Evolutionary conservation across 2,113 vertebrate genomes (phyloP).

Genomic region (Erpornis zantholeuca): DNA sequence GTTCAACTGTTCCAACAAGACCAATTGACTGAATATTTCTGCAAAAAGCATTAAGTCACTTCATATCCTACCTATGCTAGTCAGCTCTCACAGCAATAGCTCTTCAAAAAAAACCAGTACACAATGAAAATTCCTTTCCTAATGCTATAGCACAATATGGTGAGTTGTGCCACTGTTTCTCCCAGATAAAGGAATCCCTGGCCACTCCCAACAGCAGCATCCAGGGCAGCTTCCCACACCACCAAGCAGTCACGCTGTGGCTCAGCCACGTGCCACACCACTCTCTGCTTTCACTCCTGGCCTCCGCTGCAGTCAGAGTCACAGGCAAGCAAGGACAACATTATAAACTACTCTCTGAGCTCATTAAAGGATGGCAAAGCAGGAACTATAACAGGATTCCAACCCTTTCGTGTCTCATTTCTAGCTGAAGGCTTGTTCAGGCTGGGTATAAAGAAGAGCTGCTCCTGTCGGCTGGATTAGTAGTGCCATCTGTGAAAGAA

Average conservation of each 20-base stretch:
- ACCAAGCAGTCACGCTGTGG: neutral
- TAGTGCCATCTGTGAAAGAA: neutral
- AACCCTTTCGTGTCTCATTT: neutral
- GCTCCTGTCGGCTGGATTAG: conserved; percentile 3
- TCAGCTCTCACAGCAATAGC: neutral
- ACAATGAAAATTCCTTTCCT: neutral
- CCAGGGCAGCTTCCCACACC: neutral
- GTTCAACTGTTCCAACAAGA: neutral
- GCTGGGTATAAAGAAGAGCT: neutral
- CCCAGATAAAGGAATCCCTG: neutral
- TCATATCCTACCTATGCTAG: neutral
- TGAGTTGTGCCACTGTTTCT: neutral
- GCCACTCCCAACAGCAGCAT: neutral
- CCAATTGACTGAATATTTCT: neutral
- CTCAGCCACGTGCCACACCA: neutral
- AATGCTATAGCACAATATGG: neutral
- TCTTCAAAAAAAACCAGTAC: neutral
- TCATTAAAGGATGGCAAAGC: conserved; percentile 9
- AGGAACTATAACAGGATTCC: neutral
- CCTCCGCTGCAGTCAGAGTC: neutral
- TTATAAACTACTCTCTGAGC: neutral
- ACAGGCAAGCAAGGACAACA: neutral
- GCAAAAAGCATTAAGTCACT: neutral
- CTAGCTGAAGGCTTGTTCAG: neutral
- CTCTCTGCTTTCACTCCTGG: neutral